A percentile compares a stretch with the other conserved stretches of the same genome.
These are phyloP conservation scores for Muraenolepis orangiensis DNA, from an alignment of 2,797 vertebrate species.

Conservation along the genomic window DNA sequence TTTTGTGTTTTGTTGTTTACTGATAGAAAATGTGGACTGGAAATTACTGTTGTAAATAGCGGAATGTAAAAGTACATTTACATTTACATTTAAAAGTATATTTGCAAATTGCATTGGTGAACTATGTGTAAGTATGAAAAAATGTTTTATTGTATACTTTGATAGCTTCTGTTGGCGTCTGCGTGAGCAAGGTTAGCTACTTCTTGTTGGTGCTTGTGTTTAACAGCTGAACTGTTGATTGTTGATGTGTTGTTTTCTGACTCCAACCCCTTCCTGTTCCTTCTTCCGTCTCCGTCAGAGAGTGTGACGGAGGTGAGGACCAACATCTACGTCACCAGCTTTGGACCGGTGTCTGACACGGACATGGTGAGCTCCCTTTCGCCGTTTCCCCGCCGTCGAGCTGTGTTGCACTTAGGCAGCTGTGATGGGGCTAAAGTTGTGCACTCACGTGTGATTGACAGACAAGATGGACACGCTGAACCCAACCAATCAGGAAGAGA, in stretches of 20 bases:
- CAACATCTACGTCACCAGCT: slow-evolving; percentile 98
- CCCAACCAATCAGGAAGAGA: not conserved
- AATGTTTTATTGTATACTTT: no score
- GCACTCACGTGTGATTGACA: not conserved
- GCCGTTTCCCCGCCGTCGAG: not conserved
- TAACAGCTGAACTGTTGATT: slow-evolving; percentile 16
- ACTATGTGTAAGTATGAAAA: no score
- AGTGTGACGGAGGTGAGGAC: slow-evolving; percentile 96
- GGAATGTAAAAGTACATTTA: no score
- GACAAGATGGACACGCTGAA: not conserved
- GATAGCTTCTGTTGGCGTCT: no score
- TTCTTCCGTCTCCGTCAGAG: slow-evolving; percentile 68
- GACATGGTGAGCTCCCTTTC: slow-evolving; percentile 87
- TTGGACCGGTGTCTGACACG: slow-evolving; percentile 95
- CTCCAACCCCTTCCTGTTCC: slow-evolving; percentile 10
- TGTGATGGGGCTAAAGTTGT: not conserved
- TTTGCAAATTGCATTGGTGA: no score
- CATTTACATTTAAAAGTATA: no score
- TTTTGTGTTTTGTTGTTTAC: no score
- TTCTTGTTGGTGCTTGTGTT: slow-evolving; percentile 16
- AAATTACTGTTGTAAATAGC: no score
- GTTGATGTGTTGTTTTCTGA: not conserved
- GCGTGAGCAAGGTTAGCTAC: not conserved
- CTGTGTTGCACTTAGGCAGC: not conserved
- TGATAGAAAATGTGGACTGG: no score